Evolutionary conservation across 2,888 invertebrate species (phyloP).

Genomic region (Tuta absoluta): DNA sequence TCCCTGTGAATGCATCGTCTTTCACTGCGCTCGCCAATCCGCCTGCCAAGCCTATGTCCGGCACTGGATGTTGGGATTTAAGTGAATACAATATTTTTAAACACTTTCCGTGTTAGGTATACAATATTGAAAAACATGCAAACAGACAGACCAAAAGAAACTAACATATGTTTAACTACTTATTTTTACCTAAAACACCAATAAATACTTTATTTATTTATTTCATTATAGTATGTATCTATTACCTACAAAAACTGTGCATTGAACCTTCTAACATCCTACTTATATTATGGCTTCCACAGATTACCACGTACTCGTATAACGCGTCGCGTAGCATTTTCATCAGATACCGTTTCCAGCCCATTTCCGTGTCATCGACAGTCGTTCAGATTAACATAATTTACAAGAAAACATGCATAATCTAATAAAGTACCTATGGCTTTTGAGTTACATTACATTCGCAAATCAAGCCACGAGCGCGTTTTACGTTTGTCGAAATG

Average conservation of each 20-base stretch:
- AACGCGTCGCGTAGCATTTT: background rate
- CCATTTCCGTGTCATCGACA: background rate
- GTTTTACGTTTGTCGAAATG: background rate
- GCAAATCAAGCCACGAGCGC: background rate
- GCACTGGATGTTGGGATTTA: too few relatives aligned
- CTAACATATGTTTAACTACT: too few relatives aligned
- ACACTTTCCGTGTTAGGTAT: too few relatives aligned
- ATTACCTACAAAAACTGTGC: background rate
- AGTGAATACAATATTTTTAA: too few relatives aligned
- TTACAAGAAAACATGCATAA: constrained; percentile 8
- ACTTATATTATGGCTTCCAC: background rate
- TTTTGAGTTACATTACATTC: background rate
- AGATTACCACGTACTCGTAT: constrained; percentile 4
- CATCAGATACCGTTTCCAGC: constrained; percentile 5
- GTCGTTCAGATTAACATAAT: background rate
- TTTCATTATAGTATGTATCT: background rate
- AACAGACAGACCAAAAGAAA: too few relatives aligned
- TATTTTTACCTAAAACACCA: too few relatives aligned
- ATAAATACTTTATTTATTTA: too few relatives aligned
- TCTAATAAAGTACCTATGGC: background rate
- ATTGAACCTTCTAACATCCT: background rate
- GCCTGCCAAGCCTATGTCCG: too few relatives aligned
- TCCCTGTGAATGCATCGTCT: too few relatives aligned
- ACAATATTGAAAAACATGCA: too few relatives aligned
- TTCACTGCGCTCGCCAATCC: too few relatives aligned